These are phyloP conservation scores for Chrysogorgia sp. DNA, from an alignment of 92 coral and sea anemone genomes.

Conservation along the genomic window DNA sequence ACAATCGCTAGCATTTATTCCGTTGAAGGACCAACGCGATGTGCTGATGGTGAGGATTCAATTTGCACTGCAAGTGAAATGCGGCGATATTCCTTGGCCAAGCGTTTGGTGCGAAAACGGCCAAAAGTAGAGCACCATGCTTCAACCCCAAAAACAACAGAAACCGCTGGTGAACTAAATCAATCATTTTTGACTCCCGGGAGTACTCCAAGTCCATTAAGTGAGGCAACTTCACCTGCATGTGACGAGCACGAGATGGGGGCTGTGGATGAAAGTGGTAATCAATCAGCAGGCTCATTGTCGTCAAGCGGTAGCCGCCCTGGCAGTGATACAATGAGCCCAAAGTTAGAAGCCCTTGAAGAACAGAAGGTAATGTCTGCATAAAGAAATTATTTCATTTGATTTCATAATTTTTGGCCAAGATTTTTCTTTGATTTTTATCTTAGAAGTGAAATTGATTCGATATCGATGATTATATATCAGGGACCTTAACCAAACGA, in stretches of 20 bases:
- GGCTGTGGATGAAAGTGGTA: slow-evolving; percentile 30
- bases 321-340: slow-evolving; percentile 80
- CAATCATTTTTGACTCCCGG: slow-evolving; percentile 6
- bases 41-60: slow-evolving; percentile 35
- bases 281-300: slow-evolving; percentile 19
- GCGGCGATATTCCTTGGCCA: slow-evolving; percentile 42
- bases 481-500: too few relatives aligned
- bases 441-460: too few relatives aligned
- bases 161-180: background rate
- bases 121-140: slow-evolving; percentile 11
- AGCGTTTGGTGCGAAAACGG: slow-evolving; percentile 13
- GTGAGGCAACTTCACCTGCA: background rate
- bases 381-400: too few relatives aligned
- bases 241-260: background rate
- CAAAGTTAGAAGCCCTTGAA: slow-evolving; percentile 87
- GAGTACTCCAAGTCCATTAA: background rate
- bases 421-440: too few relatives aligned
- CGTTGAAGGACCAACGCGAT: slow-evolving; percentile 35
- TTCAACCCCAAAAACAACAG: background rate
- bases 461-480: too few relatives aligned
- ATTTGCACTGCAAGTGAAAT: slow-evolving; percentile 36
- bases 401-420: too few relatives aligned
- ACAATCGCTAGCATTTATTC: slow-evolving; percentile 44
- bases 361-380: slow-evolving; percentile 77
- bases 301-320: slow-evolving; percentile 76